phyloP scores from a whole-genome alignment of 2,888 invertebrate species.

The Perizoma flavofasciatum region DNA sequence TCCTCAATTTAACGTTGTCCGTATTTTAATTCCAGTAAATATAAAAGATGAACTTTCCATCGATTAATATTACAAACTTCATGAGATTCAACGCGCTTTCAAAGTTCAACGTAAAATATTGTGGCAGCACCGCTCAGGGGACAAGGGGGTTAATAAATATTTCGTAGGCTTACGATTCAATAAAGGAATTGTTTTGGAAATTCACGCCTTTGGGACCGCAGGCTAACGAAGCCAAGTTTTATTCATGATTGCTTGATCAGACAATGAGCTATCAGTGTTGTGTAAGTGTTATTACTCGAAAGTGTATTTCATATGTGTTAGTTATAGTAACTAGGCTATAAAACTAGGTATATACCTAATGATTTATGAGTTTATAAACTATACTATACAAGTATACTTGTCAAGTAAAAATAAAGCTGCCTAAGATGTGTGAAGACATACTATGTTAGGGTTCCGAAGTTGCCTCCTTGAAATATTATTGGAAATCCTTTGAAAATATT shows the following conservation, averaged over 20 bases:
- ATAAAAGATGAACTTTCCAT: constrained; percentile 57
- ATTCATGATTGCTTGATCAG: constrained; percentile 8
- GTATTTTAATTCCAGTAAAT: constrained; percentile 57
- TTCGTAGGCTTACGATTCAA: constrained; percentile 54
- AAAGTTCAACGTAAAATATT: constrained; percentile 61
- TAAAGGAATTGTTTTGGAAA: constrained; percentile 54
- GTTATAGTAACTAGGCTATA: no score
- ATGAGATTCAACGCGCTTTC: constrained; percentile 54
- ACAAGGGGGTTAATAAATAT: constrained; percentile 52
- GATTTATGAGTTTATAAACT: no score
- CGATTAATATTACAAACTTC: constrained; percentile 66
- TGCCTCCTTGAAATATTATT: no score
- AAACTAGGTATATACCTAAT: no score
- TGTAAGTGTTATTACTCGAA: not conserved
- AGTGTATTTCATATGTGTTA: no score
- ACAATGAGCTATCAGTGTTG: constrained; percentile 1
- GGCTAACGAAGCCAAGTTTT: constrained; percentile 26
- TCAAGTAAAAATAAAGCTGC: no score
- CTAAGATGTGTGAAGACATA: no score
- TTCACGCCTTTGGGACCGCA: constrained; percentile 46
- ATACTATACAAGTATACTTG: no score
- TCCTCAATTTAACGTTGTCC: constrained; percentile 43
- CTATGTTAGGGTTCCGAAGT: no score
- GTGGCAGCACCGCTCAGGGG: constrained; percentile 45
- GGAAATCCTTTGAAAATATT: no score